Evolutionary conservation across 2,113 vertebrate species (phyloP).

Genomic region (Merops nubicus): DNA sequence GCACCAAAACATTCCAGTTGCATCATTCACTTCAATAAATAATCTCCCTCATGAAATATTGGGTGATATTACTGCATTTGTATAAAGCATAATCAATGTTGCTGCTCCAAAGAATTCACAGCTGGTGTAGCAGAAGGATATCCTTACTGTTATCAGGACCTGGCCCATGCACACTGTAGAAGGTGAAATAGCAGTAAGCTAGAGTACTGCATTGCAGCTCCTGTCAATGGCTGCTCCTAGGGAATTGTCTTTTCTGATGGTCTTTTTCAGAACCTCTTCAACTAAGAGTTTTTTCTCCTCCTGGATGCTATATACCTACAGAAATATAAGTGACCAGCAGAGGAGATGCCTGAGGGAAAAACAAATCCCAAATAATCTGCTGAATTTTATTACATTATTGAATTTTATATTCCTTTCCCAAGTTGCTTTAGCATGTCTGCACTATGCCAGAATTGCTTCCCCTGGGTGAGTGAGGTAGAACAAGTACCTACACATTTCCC

Average conservation of each 20-base stretch:
- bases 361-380: background rate
- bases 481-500: background rate
- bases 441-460: background rate
- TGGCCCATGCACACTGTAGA: background rate
- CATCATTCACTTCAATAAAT: background rate
- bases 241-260: background rate
- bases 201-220: background rate
- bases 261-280: background rate
- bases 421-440: background rate
- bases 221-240: background rate
- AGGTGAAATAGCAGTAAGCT: background rate
- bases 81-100: background rate
- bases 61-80: background rate
- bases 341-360: background rate
- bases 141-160: background rate
- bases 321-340: background rate
- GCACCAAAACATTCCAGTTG: background rate
- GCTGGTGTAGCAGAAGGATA: background rate
- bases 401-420: background rate
- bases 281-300: background rate
- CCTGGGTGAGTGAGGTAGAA: background rate
- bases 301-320: background rate
- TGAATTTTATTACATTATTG: background rate
- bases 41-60: background rate
- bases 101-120: background rate